phyloP scores from a whole-genome alignment of 2,888 invertebrate species.

The Athrips mouffetella region DNA sequence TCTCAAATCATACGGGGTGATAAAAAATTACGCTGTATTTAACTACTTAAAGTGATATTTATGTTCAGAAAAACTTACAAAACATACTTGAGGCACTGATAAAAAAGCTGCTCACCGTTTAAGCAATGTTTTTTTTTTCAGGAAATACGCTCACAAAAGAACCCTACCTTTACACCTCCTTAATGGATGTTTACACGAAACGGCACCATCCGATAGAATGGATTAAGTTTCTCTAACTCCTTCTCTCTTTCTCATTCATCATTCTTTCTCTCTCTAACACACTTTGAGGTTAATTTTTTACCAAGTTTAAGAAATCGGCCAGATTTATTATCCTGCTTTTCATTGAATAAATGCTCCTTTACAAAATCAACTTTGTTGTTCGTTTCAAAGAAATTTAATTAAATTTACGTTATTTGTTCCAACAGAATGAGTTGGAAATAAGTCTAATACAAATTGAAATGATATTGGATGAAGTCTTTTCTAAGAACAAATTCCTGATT shows the following conservation, averaged over 20 bases:
- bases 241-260: constrained; percentile 24
- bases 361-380: constrained; percentile 2
- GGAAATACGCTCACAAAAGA: constrained; percentile 21
- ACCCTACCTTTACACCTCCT: constrained; percentile 24
- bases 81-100: no score
- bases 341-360: neutral
- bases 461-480: no score
- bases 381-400: neutral
- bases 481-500: no score
- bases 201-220: constrained; percentile 49
- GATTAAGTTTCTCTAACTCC: constrained; percentile 37
- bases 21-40: no score
- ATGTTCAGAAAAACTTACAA: no score
- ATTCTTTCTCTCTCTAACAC: constrained; percentile 18
- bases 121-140: no score
- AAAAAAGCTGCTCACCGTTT: no score
- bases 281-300: constrained; percentile 20
- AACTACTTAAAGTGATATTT: no score
- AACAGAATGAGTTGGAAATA: neutral
- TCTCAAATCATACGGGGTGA: no score
- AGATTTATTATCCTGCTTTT: constrained; percentile 1
- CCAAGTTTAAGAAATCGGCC: constrained; percentile 21
- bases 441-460: no score
- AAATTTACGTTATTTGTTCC: neutral
- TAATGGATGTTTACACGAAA: constrained; percentile 54